Conservation (phyloP, 2,888 invertebrate genomes). For the Omphaloscelis lunosa region DNA sequence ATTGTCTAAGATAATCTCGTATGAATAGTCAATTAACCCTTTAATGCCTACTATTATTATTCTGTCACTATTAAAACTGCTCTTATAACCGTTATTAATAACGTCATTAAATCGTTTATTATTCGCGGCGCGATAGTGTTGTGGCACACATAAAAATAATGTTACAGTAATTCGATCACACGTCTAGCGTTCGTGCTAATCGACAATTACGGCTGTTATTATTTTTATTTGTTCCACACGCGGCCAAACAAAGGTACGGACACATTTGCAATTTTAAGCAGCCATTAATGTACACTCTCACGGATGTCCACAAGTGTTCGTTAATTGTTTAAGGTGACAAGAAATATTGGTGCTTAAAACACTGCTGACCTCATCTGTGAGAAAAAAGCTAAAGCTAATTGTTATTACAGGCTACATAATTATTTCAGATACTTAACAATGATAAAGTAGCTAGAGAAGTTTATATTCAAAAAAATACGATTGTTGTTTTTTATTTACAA, state of each 20-base stretch:
- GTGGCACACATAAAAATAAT: constrained; percentile 51
- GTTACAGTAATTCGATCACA: constrained; percentile 61
- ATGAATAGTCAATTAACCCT: constrained; percentile 43
- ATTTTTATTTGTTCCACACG: constrained; percentile 75
- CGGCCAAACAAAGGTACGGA: constrained; percentile 68
- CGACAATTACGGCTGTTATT: constrained; percentile 76
- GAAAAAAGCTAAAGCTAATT: constrained; percentile 51
- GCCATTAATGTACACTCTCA: constrained; percentile 72
- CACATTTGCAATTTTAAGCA: constrained; percentile 81
- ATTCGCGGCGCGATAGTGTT: constrained; percentile 50
- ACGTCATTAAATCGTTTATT: constrained; percentile 49
- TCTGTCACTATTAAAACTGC: constrained; percentile 33
- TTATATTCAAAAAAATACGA: constrained; percentile 21
- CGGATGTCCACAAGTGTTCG: constrained; percentile 70
- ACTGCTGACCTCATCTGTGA: constrained; percentile 31
- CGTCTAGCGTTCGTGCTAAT: constrained; percentile 69
- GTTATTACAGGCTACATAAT: constrained; percentile 48
- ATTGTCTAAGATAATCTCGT: constrained; percentile 27
- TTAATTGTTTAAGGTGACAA: constrained; percentile 82
- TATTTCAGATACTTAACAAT: constrained; percentile 38
- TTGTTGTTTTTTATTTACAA: constrained; percentile 14
- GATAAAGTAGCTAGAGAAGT: constrained; percentile 21
- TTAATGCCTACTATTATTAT: constrained; percentile 40
- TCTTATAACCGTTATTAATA: constrained; percentile 45
- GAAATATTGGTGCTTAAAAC: constrained; percentile 76